These are phyloP conservation scores for Sphaerophoria taeniata DNA, from an alignment of 2,888 invertebrate species.

Conservation along the genomic window DNA sequence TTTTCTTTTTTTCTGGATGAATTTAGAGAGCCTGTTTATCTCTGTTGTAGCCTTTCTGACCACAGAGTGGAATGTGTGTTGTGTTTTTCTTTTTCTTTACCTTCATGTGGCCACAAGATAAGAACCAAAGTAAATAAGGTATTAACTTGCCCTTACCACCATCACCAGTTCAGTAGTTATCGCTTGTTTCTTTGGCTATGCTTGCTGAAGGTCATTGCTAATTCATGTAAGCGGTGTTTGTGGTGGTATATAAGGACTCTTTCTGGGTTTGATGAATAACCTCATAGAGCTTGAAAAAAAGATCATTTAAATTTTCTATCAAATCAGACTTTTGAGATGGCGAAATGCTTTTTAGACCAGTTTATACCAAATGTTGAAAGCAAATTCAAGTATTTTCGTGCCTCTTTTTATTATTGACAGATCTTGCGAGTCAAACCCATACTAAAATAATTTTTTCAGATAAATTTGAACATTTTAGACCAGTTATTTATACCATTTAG, in stretches of 20 bases:
- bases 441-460: too few relatives aligned
- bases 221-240: conserved; percentile 52
- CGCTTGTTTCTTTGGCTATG: conserved; percentile 40
- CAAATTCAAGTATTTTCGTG: not conserved
- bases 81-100: conserved; percentile 32
- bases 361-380: not conserved
- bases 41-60: conserved; percentile 24
- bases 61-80: conserved; percentile 63
- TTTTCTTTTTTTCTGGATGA: not conserved
- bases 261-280: not conserved
- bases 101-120: conserved; percentile 54
- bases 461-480: too few relatives aligned
- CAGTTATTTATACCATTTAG: not conserved
- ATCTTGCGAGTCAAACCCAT: too few relatives aligned
- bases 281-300: not conserved
- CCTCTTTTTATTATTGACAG: not conserved
- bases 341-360: too few relatives aligned
- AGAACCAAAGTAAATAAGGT: conserved; percentile 61
- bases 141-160: conserved; percentile 36
- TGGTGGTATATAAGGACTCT: not conserved
- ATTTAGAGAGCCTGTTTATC: conserved; percentile 35
- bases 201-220: conserved; percentile 72
- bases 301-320: too few relatives aligned
- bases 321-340: too few relatives aligned
- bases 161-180: conserved; percentile 29